Conservation (phyloP, 1,140 invertebrate species). For the Pristionchus pacificus region DNA sequence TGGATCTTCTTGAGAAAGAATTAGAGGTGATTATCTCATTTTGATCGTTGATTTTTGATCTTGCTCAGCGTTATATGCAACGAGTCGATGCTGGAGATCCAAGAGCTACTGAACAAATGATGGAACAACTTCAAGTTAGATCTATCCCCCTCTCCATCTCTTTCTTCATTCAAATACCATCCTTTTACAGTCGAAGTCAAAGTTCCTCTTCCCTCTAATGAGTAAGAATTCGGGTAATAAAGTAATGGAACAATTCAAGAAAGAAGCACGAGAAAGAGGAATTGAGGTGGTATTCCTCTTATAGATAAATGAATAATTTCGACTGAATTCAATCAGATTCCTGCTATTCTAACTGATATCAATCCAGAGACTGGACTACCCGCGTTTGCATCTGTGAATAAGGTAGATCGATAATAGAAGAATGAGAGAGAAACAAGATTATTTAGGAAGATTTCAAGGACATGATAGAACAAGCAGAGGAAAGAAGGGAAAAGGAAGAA, state of each 20-base stretch:
- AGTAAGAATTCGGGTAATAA: background rate
- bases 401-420: background rate
- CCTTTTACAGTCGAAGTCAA: background rate
- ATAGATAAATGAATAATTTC: background rate
- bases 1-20: background rate
- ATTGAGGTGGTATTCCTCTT: background rate
- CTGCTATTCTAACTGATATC: background rate
- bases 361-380: background rate
- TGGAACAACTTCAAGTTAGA: background rate
- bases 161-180: background rate
- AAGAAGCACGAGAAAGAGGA: background rate
- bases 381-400: background rate
- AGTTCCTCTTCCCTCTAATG: too few relatives aligned
- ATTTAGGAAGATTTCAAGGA: background rate
- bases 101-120: background rate
- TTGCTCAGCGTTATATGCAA: background rate
- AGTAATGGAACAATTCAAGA: background rate
- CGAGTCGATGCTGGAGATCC: background rate
- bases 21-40: background rate
- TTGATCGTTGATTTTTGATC: slow-evolving; percentile 11
- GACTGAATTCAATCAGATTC: background rate
- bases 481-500: background rate
- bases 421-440: background rate
- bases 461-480: background rate
- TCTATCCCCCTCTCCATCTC: background rate